Evolutionary conservation across 2,888 invertebrate genomes (phyloP).

Genomic region (Eueremaeus valkanovi): DNA sequence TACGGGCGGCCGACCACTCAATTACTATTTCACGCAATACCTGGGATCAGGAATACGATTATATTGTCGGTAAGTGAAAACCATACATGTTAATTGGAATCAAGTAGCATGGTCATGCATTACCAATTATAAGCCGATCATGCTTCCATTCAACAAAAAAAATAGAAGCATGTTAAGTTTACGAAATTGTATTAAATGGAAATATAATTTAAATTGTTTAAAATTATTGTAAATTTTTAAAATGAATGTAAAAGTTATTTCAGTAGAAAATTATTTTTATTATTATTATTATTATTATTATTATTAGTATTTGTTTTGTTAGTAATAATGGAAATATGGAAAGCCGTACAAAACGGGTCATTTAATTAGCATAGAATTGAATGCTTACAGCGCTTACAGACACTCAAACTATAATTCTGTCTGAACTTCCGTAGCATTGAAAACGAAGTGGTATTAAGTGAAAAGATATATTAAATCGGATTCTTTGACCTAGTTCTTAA

Average conservation of each 20-base stretch:
- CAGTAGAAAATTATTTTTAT: neutral
- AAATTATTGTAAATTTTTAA: neutral
- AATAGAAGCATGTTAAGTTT: too few relatives aligned
- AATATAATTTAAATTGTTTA: neutral
- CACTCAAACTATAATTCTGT: neutral
- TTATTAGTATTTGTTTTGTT: neutral
- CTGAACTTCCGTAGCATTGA: conserved; percentile 18
- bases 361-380: neutral
- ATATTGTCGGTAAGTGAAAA: conserved; percentile 48
- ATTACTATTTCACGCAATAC: conserved; percentile 46
- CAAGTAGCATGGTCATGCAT: too few relatives aligned
- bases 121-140: too few relatives aligned
- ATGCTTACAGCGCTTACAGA: too few relatives aligned
- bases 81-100: too few relatives aligned
- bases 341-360: conserved; percentile 9
- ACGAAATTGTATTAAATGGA: too few relatives aligned
- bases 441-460: neutral
- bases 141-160: too few relatives aligned
- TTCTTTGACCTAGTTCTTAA: conserved; percentile 6
- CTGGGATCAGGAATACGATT: conserved; percentile 48
- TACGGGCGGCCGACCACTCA: conserved; percentile 47
- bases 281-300: neutral
- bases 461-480: neutral
- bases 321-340: neutral
- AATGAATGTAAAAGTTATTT: neutral